Evolutionary conservation across 53 echinoderm and acorn worm genomes (phyloP).

Genomic region (Temnopleurus reevesii): DNA sequence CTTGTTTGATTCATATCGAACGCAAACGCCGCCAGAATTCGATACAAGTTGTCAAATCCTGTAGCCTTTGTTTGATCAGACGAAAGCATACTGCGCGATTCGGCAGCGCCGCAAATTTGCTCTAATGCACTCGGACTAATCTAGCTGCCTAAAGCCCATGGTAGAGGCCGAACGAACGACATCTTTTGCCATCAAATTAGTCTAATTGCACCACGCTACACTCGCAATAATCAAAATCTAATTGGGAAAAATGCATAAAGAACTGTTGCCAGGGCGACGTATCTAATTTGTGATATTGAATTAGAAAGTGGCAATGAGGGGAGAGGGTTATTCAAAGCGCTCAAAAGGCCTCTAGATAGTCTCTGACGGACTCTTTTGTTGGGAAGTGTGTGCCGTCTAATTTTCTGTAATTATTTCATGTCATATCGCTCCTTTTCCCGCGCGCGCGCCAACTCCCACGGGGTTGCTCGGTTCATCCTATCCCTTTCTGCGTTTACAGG

Average conservation of each 20-base stretch:
- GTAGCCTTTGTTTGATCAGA: background rate
- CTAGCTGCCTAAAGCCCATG: background rate
- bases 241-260: conserved; percentile 46
- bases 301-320: conserved; percentile 24
- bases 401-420: conserved; percentile 30
- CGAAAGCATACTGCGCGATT: background rate
- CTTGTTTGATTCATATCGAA: background rate
- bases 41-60: background rate
- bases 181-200: conserved; percentile 30
- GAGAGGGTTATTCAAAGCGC: conserved; percentile 20
- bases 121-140: conserved; percentile 19
- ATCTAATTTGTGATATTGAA: conserved; percentile 39
- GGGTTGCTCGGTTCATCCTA: background rate
- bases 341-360: conserved; percentile 4
- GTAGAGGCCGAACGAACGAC: background rate
- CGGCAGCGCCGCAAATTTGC: background rate
- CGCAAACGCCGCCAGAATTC: background rate
- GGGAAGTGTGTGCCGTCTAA: background rate
- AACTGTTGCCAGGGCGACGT: conserved; percentile 14
- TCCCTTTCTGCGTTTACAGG: background rate
- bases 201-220: conserved; percentile 38
- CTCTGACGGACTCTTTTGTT: conserved; percentile 5
- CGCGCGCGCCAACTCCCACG: too few species aligned
- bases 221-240: conserved; percentile 45
- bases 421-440: background rate